Base-by-base conservation (phyloP, 2,888 invertebrate genomes). In the Drosophila hamatofila region DNA sequence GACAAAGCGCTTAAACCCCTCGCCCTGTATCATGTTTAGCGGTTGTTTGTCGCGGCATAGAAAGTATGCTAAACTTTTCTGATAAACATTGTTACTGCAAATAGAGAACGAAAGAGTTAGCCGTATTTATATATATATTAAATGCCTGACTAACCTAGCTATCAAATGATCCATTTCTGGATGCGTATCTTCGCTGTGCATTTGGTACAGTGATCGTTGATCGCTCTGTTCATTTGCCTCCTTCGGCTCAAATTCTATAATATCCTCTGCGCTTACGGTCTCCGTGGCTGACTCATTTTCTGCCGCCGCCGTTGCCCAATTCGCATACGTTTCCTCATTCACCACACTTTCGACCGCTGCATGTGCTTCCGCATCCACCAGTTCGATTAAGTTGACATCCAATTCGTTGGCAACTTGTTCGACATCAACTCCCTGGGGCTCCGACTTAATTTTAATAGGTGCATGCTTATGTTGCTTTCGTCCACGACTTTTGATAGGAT, bases 171-270 rank as follows among this genome's bases (percentile, higher is more conserved):
- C 14, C 23, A 30, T 8, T 3, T 67, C 74, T 4, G n/a, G 30
- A 39, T 57, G 37, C 21, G 27, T 7, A 37, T 57, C 55, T 0
- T 66, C 72, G 16, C 59, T 33, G 21, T 62, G 64, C 18, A 69
- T 35, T 14, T 73, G 70, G 59, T 70, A 70, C n/a, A 67, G 12
- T 3, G 30, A 30, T 49, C 48, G 18, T 54, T 64, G 70, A 5
- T 70, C 70, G n/a, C 5, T 35, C 3, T 54, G 61, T 30, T 74
- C 70, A 6, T 58, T 56, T 2, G 37, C 74, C 4, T 60, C 69
- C 25, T 82, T 81, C 8, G 81, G 81, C 51, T 81, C 82, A 55
- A 82, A 81, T 46, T 81, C 81, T n/a, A 81, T 81, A 14, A 81
- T 81, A 23, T 81, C 77, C 5, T 49, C 78, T 3, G 65, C 77